A percentile compares a stretch with the other conserved stretches of the same genome.
Conservation (phyloP, 2,888 invertebrate genomes). For the Mesorhabditis spiculigera region DNA sequence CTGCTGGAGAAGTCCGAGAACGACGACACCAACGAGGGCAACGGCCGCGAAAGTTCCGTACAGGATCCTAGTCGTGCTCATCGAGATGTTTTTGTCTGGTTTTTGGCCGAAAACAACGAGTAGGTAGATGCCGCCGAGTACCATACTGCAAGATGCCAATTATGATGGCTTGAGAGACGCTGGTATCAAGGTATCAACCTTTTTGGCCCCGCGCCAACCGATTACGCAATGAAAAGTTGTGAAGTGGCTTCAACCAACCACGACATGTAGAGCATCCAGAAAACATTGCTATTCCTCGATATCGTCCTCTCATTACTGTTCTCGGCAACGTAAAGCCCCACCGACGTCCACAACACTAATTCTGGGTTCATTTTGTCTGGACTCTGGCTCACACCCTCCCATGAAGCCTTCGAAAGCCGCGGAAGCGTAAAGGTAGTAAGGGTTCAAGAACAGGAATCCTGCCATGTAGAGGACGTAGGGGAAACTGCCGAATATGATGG, state of each 20-base stretch:
- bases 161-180: too few species aligned
- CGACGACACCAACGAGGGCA: not conserved
- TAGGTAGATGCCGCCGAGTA: conserved; percentile 91
- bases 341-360: not conserved
- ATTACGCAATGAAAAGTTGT: too few species aligned
- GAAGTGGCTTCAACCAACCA: too few species aligned
- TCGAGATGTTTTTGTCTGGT: not conserved
- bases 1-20: not conserved
- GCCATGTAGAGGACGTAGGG: conserved; percentile 5
- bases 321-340: not conserved
- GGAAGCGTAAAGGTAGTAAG: not conserved
- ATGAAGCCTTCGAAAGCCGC: not conserved
- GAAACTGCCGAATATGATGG: not conserved
- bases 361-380: not conserved
- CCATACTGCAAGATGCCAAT: conserved; percentile 70
- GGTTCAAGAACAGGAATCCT: not conserved
- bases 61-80: not conserved
- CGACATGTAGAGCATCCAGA: not conserved
- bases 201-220: too few species aligned
- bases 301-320: conserved; percentile 4
- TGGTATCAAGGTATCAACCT: too few species aligned
- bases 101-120: conserved; percentile 74
- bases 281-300: not conserved
- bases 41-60: conserved; percentile 1
- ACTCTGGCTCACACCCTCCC: not conserved